Conservation (phyloP, 2,113 vertebrate genomes). For the Cinclus cinclus region DNA sequence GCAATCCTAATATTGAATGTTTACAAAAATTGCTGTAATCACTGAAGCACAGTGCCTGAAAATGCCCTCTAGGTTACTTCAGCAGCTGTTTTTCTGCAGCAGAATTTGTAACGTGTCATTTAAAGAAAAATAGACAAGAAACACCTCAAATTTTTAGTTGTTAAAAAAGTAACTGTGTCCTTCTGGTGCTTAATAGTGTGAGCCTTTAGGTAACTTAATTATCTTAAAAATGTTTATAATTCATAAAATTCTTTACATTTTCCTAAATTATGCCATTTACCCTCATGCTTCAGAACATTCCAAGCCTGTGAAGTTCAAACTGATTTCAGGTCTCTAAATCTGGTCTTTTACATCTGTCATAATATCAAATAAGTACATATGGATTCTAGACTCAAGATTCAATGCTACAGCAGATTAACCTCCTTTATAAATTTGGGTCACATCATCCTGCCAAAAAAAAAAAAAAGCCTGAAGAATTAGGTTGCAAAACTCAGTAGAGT, state of each 20-base stretch:
- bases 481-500: slow-evolving; percentile 61
- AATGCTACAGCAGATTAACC: slow-evolving; percentile 37
- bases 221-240: slow-evolving; percentile 38
- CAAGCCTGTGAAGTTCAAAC: slow-evolving; percentile 14
- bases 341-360: slow-evolving; percentile 17
- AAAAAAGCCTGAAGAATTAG: slow-evolving; percentile 58
- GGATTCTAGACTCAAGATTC: slow-evolving; percentile 22
- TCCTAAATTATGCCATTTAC: slow-evolving; percentile 11
- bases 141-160: neutral
- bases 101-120: slow-evolving; percentile 10
- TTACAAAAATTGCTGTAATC: slow-evolving; percentile 51
- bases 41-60: slow-evolving; percentile 48
- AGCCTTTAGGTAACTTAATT: slow-evolving; percentile 14
- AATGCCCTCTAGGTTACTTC: slow-evolving; percentile 44
- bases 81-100: slow-evolving; percentile 25
- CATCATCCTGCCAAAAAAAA: slow-evolving; percentile 16
- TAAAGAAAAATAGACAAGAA: neutral
- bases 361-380: neutral
- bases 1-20: slow-evolving; percentile 27
- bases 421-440: slow-evolving; percentile 66
- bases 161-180: neutral
- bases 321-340: neutral
- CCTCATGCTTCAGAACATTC: neutral
- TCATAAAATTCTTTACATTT: slow-evolving; percentile 29
- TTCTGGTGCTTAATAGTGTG: slow-evolving; percentile 7